phyloP scores from a whole-genome alignment of 2,888 invertebrate genomes.

The Mythimna impura region DNA sequence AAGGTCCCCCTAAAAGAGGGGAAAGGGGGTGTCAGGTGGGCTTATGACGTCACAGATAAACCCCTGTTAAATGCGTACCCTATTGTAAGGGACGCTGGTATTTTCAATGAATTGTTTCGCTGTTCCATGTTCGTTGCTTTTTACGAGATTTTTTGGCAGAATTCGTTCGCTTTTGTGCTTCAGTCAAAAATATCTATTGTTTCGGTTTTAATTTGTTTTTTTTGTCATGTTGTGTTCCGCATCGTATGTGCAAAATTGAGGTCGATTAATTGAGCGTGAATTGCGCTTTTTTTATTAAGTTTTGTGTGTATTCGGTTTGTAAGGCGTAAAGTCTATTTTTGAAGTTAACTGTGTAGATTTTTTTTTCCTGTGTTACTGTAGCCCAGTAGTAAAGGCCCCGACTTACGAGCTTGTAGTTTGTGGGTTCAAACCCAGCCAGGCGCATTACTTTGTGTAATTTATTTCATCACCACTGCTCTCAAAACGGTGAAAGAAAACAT shows the following conservation, averaged over 20 bases:
- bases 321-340: slow-evolving; percentile 12
- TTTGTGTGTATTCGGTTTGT: slow-evolving; percentile 7
- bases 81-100: slow-evolving; percentile 55
- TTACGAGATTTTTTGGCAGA: slow-evolving; percentile 3
- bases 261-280: slow-evolving; percentile 28
- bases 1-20: slow-evolving; percentile 25
- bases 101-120: slow-evolving; percentile 58
- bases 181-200: slow-evolving; percentile 52
- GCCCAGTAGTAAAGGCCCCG: no score
- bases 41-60: slow-evolving; percentile 72
- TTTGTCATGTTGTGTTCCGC: slow-evolving; percentile 10
- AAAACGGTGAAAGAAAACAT: no score
- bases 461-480: no score
- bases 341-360: not conserved
- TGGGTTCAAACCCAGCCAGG: no score
- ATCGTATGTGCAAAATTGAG: slow-evolving; percentile 33
- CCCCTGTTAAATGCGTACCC: slow-evolving; percentile 61
- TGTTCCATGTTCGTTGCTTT: slow-evolving; percentile 22
- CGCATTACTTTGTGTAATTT: no score
- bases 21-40: slow-evolving; percentile 64
- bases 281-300: slow-evolving; percentile 13
- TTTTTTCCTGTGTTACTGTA: not conserved
- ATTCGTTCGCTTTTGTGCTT: slow-evolving; percentile 34
- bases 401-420: no score
- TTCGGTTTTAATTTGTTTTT: slow-evolving; percentile 20